Conservation (phyloP, 2,113 vertebrate species). For the Holacanthus passer region DNA sequence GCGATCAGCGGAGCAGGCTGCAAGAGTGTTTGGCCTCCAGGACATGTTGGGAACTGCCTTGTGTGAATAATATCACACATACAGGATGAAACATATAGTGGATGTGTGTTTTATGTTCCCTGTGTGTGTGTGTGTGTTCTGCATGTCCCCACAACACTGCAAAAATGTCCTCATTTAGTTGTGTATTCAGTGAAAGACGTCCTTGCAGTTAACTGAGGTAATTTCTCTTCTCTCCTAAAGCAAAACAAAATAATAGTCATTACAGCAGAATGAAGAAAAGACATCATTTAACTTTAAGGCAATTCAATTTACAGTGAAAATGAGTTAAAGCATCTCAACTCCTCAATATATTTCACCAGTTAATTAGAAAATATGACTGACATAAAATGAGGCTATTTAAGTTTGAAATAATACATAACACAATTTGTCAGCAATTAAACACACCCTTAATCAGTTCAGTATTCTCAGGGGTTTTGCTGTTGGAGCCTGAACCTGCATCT, state of each 20-base stretch:
- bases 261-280: background rate
- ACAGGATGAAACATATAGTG: background rate
- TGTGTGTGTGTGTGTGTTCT: background rate
- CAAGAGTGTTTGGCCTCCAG: background rate
- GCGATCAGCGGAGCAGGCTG: constrained; percentile 13
- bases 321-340: background rate
- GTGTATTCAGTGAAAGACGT: background rate
- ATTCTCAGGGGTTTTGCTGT: background rate
- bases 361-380: background rate
- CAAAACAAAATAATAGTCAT: constrained; percentile 13
- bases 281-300: background rate
- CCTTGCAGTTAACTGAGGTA: background rate
- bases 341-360: background rate
- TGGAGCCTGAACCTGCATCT: background rate
- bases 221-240: background rate
- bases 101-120: background rate
- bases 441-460: background rate
- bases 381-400: background rate
- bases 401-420: background rate
- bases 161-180: constrained; percentile 13
- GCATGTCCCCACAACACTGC: background rate
- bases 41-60: background rate
- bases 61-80: constrained; percentile 1
- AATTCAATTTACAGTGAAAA: constrained; percentile 3
- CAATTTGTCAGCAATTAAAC: background rate